Evolutionary conservation across 2,888 invertebrate genomes (phyloP), one percentile per base, ranked within the genome.

Genomic region (Drepanosiphum platanoidis): DNA sequence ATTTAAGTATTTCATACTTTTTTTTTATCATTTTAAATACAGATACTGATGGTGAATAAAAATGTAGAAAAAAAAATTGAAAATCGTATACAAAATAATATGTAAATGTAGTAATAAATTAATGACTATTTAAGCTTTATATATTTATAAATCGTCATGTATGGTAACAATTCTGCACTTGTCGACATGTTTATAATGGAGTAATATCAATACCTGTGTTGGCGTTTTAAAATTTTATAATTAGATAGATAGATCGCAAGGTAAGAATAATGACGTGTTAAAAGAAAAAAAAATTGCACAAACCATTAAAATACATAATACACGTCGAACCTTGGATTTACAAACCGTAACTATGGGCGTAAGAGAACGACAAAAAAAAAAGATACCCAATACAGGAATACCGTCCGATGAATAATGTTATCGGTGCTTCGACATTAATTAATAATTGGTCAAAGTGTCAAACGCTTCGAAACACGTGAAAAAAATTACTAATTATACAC

Each of bases 241-340:
- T 79, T 42, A 77, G 9, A 39, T 39, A 32, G 78, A 42, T 22
- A 5, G 77, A 30, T 30, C 4, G 30, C 78, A 64, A 78, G 64
- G 78, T 78, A 78, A 61, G 1, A 39, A 39, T 27, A n/a, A 15
- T 77, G 7, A 30, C 30, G 11, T 27, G 27, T n/a, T 61, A 61
- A 58, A 58, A 34, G 22, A 34, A 15, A 18, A 77, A 78, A 61
- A 77, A 36, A 78, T 64, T 39, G 39, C 30, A 39, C 9, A 39
- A 78, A 36, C 27, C 61, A 27, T 36, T 27, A 64, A 13, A 36
- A 75, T 77, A 77, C 8, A 75, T 75, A n/a, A n/a, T n/a, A 22
- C n/a, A 58, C 32, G 32, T 66, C 32, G 32, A 66, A 79, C 78
- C 78, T 79, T 79, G 66, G 42, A 66, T 66, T 66, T 66, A 42